Percentiles rank a stretch among this genome's conserved stretches.
phyloP scores from a whole-genome alignment of 2,888 invertebrate genomes.

The Leucophora obtusa region DNA sequence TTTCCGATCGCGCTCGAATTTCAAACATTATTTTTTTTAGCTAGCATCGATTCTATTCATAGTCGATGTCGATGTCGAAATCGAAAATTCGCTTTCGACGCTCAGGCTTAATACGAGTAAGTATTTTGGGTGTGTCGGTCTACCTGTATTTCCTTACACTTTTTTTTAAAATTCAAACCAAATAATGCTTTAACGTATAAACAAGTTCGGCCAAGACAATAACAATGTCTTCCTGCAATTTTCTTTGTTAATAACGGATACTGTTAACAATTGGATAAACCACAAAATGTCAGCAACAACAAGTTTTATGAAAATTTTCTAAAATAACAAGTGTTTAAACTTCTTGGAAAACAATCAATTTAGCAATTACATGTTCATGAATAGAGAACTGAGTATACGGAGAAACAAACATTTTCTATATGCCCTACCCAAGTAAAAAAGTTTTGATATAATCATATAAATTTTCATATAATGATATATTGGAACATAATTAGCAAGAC shows the following conservation, averaged over 20 bases:
- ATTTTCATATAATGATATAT: no score
- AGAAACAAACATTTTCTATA: not conserved
- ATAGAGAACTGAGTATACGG: conserved; percentile 5
- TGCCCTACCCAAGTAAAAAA: no score
- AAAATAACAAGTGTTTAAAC: conserved; percentile 63
- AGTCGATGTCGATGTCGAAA: no score
- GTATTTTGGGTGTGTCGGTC: no score
- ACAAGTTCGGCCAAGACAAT: not conserved
- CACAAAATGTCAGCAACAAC: conserved; percentile 74
- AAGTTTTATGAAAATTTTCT: conserved; percentile 69
- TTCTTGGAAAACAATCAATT: conserved; percentile 69
- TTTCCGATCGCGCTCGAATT: no score
- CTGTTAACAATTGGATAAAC: conserved; percentile 73
- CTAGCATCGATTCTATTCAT: no score
- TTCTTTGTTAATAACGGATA: conserved; percentile 65
- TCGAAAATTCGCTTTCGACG: no score
- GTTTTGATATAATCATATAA: no score
- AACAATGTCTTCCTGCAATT: conserved; percentile 2
- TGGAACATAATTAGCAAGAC: no score
- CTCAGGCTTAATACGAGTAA: no score
- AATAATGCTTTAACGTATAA: not conserved
- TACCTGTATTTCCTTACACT: no score
- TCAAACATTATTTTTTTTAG: no score
- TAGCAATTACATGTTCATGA: conserved; percentile 66
- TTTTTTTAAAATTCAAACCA: not conserved